Evolutionary conservation across 2,888 invertebrate genomes (phyloP).

Genomic region (Orthonevra nobilis): DNA sequence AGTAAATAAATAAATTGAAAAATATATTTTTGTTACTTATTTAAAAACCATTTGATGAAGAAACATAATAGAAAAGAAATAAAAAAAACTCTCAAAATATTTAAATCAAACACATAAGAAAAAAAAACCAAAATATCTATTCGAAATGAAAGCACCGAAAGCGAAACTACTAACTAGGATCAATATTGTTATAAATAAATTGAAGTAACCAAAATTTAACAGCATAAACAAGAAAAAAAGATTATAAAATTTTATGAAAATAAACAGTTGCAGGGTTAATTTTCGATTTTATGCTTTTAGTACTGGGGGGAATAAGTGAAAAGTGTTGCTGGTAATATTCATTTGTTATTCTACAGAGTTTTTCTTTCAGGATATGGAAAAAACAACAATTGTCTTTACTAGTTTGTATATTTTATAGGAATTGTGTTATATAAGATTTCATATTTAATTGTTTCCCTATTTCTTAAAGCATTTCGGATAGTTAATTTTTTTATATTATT

Average conservation of each 20-base stretch:
- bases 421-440: conserved; percentile 6
- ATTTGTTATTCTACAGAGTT: conserved; percentile 8
- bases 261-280: conserved; percentile 24
- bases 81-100: conserved; percentile 16
- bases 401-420: conserved; percentile 22
- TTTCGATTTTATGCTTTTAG: conserved; percentile 19
- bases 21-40: no score
- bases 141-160: conserved; percentile 23
- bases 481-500: background rate
- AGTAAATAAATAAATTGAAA: no score
- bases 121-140: background rate
- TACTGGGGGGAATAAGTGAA: conserved; percentile 34
- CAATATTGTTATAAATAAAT: conserved; percentile 17
- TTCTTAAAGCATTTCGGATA: conserved; percentile 6
- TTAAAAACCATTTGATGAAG: no score
- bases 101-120: conserved; percentile 4
- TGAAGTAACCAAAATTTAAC: conserved; percentile 13
- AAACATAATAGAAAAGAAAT: no score
- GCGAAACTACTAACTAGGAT: conserved; percentile 41
- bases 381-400: background rate
- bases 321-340: conserved; percentile 33
- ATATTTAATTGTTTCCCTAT: background rate
- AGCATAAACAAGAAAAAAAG: background rate
- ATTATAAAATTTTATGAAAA: conserved; percentile 2
- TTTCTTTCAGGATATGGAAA: conserved; percentile 24